A percentile compares a stretch with the other conserved stretches of the same genome.
Evolutionary conservation across 2,797 vertebrate species (phyloP).

Genomic region (Syngnathus rostellatus): DNA sequence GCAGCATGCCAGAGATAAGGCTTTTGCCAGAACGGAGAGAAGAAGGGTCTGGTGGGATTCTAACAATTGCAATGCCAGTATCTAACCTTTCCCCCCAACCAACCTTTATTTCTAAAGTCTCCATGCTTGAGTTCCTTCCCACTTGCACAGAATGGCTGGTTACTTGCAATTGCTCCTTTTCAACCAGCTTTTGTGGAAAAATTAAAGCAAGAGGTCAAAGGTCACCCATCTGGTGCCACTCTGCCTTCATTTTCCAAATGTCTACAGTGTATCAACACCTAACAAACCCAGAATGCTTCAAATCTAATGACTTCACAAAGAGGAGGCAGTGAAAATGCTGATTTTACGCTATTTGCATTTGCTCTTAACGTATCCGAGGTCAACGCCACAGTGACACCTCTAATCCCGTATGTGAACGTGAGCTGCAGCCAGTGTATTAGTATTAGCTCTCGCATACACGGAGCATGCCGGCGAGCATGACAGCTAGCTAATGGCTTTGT

Average conservation of each 20-base stretch:
- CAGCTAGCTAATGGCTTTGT: constrained; percentile 65
- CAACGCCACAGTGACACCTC: constrained; percentile 29
- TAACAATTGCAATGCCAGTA: constrained; percentile 46
- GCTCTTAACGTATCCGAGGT: constrained; percentile 32
- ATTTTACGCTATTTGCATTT: constrained; percentile 19
- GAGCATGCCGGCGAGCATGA: constrained; percentile 55
- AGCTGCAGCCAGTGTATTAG: constrained; percentile 53
- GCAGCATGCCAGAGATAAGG: constrained; percentile 49
- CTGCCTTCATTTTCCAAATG: too few relatives aligned
- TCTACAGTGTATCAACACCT: background rate
- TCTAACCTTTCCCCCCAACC: constrained; percentile 57
- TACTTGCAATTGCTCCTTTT: background rate
- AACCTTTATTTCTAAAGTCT: constrained; percentile 25
- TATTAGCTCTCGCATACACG: constrained; percentile 52
- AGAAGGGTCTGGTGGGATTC: background rate
- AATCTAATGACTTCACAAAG: background rate
- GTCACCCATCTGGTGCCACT: too few relatives aligned
- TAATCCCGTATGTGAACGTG: constrained; percentile 46
- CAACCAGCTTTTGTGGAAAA: background rate
- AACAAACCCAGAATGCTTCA: background rate
- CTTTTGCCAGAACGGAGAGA: constrained; percentile 28
- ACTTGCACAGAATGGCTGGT: background rate
- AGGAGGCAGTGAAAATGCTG: constrained; percentile 21
- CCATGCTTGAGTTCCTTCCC: constrained; percentile 38
- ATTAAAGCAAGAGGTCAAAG: background rate